Conservation (phyloP, 2,797 vertebrate species). For the Ispidina lecontei region DNA sequence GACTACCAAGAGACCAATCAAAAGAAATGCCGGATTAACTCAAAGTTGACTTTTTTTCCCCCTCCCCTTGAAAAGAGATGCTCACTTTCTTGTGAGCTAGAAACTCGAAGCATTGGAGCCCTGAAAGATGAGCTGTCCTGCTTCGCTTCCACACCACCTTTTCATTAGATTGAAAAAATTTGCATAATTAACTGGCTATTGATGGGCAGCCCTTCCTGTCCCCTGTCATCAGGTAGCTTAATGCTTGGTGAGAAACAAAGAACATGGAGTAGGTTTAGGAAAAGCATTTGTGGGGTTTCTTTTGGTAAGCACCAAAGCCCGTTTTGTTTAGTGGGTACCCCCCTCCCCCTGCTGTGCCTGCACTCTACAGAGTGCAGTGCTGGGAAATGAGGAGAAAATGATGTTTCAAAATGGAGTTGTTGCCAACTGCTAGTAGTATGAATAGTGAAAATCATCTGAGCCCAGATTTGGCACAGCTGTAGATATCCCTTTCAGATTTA, state of each 20-base stretch:
- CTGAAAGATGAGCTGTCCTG: neutral
- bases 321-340: neutral
- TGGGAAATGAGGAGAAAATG: neutral
- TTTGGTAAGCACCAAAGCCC: neutral
- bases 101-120: neutral
- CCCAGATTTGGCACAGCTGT: slow-evolving; percentile 10
- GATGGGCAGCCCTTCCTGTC: neutral
- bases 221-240: neutral
- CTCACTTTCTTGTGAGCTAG: neutral
- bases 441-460: slow-evolving; percentile 1
- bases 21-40: neutral
- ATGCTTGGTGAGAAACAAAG: neutral
- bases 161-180: neutral
- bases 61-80: neutral
- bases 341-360: neutral
- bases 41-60: neutral
- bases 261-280: neutral
- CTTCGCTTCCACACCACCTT: neutral
- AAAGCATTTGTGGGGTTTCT: neutral
- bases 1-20: neutral
- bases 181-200: neutral
- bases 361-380: neutral
- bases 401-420: neutral
- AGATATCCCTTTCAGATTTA: slow-evolving; percentile 25
- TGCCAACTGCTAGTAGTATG: neutral